Evolutionary conservation across 2,888 invertebrate genomes (phyloP).

Genomic region (Tricholauxania praeusta): DNA sequence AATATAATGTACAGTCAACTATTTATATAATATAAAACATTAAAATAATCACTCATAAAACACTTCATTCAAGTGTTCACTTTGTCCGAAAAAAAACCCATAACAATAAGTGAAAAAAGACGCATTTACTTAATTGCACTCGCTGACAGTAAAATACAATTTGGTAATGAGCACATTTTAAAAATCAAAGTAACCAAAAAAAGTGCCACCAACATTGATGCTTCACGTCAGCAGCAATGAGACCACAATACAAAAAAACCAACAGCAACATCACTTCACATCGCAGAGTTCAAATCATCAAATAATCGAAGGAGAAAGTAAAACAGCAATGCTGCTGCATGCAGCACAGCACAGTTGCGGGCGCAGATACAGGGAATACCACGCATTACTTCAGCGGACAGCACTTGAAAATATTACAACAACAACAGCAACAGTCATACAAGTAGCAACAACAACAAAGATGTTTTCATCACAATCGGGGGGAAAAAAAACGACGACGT

Average conservation of each 20-base stretch:
- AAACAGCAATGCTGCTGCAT: slow-evolving; percentile 13
- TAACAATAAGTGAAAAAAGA: too few species aligned
- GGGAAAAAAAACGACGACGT: background rate
- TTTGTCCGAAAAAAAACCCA: too few species aligned
- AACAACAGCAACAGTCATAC: too few species aligned
- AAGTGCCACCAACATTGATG: slow-evolving; percentile 3
- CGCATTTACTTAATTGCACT: too few species aligned
- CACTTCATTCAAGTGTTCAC: too few species aligned
- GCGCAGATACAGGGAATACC: background rate
- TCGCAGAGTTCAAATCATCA: slow-evolving; percentile 24
- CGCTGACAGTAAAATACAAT: too few species aligned
- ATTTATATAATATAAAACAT: too few species aligned
- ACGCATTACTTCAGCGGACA: background rate
- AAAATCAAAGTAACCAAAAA: slow-evolving; percentile 1
- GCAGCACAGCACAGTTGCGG: background rate
- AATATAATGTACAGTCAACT: too few species aligned
- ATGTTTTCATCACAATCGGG: background rate
- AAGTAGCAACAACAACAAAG: too few species aligned
- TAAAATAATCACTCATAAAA: too few species aligned
- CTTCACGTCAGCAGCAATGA: background rate
- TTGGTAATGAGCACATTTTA: background rate
- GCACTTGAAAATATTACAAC: slow-evolving; percentile 5
- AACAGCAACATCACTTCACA: background rate
- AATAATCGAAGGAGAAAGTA: slow-evolving; percentile 29
- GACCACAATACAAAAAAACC: background rate